Percentiles rank a stretch among this genome's conserved stretches.
Evolutionary conservation across 2,888 invertebrate species (phyloP).

Genomic region (Macrosiphum euphorbiae): DNA sequence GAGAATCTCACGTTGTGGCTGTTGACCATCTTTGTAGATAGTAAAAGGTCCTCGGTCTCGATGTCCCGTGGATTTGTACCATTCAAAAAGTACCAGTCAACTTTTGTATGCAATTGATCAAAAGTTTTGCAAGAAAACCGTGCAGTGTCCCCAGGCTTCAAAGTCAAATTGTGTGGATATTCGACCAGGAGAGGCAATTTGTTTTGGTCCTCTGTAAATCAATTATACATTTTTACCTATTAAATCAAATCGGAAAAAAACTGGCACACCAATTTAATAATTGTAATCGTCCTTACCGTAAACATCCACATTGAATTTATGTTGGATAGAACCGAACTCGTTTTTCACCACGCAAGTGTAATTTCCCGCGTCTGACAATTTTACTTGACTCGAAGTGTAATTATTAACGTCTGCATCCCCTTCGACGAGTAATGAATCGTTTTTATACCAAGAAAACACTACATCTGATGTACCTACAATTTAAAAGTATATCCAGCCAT

Average conservation of each 20-base stretch:
- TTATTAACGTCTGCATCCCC: not conserved
- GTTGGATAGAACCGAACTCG: slow-evolving; percentile 70
- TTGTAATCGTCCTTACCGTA: slow-evolving; percentile 66
- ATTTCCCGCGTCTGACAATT: slow-evolving; percentile 71
- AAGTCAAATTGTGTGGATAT: slow-evolving; percentile 68
- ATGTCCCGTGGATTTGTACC: not conserved
- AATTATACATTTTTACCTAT: not conserved
- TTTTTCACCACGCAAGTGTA: slow-evolving; percentile 73
- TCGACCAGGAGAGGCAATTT: slow-evolving; percentile 68
- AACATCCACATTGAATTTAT: slow-evolving; percentile 67
- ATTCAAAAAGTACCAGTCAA: slow-evolving; percentile 79
- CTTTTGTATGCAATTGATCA: slow-evolving; percentile 71
- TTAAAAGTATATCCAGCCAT: not conserved
- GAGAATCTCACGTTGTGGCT: slow-evolving; percentile 49
- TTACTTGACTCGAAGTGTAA: slow-evolving; percentile 45
- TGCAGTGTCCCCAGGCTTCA: slow-evolving; percentile 66
- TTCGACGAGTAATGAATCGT: slow-evolving; percentile 28
- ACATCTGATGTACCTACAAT: slow-evolving; percentile 33
- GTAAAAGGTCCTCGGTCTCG: not conserved
- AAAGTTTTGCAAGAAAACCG: slow-evolving; percentile 67
- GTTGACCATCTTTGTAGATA: slow-evolving; percentile 4
- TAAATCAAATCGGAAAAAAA: not conserved
- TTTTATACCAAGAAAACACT: slow-evolving; percentile 41
- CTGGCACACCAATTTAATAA: not conserved
- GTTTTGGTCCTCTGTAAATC: slow-evolving; percentile 65